Evolutionary conservation across 2,113 vertebrate species (phyloP).

Genomic region (Cryptoleucopteryx plumbea): DNA sequence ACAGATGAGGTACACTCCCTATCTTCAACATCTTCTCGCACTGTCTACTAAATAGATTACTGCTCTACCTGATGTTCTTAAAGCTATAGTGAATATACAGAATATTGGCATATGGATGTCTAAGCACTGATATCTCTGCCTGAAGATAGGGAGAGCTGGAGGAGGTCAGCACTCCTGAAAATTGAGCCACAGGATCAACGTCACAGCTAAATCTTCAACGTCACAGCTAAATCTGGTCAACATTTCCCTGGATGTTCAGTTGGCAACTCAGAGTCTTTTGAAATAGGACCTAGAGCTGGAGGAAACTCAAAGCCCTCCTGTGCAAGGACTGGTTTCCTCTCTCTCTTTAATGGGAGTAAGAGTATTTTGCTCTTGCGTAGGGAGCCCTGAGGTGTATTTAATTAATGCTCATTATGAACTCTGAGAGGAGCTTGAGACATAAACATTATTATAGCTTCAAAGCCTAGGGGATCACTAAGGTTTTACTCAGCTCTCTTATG

Average conservation of each 20-base stretch:
- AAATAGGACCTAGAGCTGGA: neutral
- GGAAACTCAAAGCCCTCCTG: neutral
- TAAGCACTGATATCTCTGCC: neutral
- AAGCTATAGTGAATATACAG: neutral
- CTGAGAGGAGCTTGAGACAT: slow-evolving; percentile 18
- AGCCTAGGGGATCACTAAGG: neutral
- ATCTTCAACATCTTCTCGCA: neutral
- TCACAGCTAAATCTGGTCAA: neutral
- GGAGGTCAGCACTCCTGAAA: neutral
- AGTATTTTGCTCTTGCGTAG: neutral
- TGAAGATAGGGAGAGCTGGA: neutral
- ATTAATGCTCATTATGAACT: slow-evolving; percentile 44
- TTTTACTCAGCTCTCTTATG: neutral
- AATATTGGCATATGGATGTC: neutral
- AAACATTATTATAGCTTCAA: slow-evolving; percentile 56
- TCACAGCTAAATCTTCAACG: neutral
- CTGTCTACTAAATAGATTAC: neutral
- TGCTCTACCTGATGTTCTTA: neutral
- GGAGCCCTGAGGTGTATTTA: slow-evolving; percentile 43
- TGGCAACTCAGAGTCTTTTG: neutral
- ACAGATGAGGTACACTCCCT: neutral
- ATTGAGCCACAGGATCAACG: neutral
- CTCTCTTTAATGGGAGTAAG: neutral
- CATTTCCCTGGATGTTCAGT: neutral
- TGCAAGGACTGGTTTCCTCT: neutral